Evolutionary conservation across 1,140 invertebrate genomes (phyloP), one percentile per base, ranked within the genome.

Genomic region (Eupristina koningsbergeri): DNA sequence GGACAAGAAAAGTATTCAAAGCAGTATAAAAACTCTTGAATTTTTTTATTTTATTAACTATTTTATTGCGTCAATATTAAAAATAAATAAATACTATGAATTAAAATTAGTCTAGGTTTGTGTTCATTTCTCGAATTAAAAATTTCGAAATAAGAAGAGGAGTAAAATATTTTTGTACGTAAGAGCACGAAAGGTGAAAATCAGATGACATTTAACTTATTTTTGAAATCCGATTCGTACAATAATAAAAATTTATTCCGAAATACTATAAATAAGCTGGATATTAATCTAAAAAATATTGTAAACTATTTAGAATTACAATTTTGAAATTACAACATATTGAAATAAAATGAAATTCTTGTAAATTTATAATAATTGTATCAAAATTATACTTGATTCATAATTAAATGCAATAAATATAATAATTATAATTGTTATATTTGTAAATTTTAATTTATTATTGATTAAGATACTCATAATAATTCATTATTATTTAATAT

Each of bases 21-120:
- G 63, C 74, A 71, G 75, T 83, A 77, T 61, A 78, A 78, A 83
- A 71, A 39, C 76, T 78, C 63, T 83, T 76, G 31, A 34, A 47
- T 82, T 47, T 26, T 82, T 83, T 34, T 9, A 34, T 58, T 34
- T 50, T 82, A n/a, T 15, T 67, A 39, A 76, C 36, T 76, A 67
- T 69, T 77, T 34, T 77, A 61, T 45, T 29, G 29, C 22, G 29
- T 83, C 71, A 69, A 83, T 22, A 13, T 58, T 77, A 45, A 78
- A 83, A 69, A 61, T 76, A 76, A 83, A 78, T 83, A 83, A 83
- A 83, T 83, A 78, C 75, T 83, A 83, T 41, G 41, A 83, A 83
- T 83, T 67, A 76, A 83, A 83, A 34, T 83, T 75, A 83, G 81
- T 83, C 81, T 83, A 64, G 78, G 6, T 76, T n/a, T 50, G 26